phyloP scores from a whole-genome alignment of 2,113 vertebrate genomes.

The Tachuris rubrigastra region DNA sequence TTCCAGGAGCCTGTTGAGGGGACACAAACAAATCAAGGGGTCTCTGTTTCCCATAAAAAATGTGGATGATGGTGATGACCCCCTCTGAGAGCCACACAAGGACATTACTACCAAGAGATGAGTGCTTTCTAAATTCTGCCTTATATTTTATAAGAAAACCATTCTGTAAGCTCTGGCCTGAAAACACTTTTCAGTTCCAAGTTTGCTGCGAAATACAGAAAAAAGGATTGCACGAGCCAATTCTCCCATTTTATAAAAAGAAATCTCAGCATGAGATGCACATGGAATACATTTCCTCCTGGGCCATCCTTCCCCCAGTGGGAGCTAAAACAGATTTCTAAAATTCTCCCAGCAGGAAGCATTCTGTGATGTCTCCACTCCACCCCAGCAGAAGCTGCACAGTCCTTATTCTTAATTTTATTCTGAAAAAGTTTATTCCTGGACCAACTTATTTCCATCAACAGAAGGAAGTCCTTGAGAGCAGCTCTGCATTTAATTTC shows the following conservation, averaged over 20 bases:
- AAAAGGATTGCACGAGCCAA: not conserved
- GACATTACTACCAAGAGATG: not conserved
- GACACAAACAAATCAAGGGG: not conserved
- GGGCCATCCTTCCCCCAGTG: not conserved
- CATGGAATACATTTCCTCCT: not conserved
- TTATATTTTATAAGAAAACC: not conserved
- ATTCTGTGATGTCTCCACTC: not conserved
- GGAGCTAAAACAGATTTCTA: slow-evolving; percentile 1
- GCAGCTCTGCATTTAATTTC: not conserved
- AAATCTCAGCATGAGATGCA: not conserved
- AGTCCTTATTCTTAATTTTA: not conserved
- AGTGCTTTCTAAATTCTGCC: not conserved
- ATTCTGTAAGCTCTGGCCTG: not conserved
- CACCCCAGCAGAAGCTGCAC: not conserved
- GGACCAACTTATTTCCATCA: not conserved
- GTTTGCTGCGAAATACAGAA: not conserved
- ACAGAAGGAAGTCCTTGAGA: not conserved
- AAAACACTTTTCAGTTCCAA: not conserved
- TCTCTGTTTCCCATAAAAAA: not conserved
- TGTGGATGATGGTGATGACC: not conserved
- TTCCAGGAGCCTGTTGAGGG: not conserved
- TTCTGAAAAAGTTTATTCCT: not conserved
- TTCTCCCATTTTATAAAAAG: not conserved
- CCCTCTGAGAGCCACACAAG: not conserved
- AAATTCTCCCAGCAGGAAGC: not conserved